Conservation (phyloP, 2,113 vertebrate species). For the Daubentonia madagascariensis region DNA sequence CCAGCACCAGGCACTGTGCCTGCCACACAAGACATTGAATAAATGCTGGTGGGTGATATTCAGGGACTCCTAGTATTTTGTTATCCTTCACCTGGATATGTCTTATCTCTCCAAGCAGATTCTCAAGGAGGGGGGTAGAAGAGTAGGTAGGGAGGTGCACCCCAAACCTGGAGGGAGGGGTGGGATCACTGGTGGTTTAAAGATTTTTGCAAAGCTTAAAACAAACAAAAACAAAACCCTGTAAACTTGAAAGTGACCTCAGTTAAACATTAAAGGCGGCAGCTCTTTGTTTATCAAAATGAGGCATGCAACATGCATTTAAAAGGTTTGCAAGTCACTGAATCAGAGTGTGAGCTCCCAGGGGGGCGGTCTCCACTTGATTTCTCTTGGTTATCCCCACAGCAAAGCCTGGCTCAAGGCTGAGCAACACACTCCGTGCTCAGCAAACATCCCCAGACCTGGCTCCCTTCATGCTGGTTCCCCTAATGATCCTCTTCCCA, state of each 20-base stretch:
- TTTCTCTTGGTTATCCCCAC: neutral
- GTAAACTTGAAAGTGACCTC: neutral
- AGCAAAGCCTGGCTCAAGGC: neutral
- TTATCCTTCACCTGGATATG: neutral
- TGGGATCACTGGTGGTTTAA: neutral
- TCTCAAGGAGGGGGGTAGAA: neutral
- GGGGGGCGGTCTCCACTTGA: neutral
- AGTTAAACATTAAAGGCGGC: slow-evolving; percentile 28
- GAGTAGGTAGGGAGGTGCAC: neutral
- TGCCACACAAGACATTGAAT: neutral
- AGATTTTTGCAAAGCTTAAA: slow-evolving; percentile 34
- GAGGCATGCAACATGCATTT: neutral
- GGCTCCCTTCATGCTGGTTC: neutral
- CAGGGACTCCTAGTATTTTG: neutral
- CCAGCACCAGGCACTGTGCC: neutral
- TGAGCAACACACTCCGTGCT: neutral
- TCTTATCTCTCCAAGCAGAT: neutral
- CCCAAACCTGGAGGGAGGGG: neutral
- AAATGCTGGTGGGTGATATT: neutral
- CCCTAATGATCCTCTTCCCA: neutral
- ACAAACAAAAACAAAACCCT: slow-evolving; percentile 13
- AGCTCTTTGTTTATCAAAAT: slow-evolving; percentile 17
- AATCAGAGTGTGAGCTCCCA: neutral
- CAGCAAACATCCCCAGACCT: neutral
- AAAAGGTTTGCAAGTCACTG: neutral